Evolutionary conservation across 2,797 vertebrate species (phyloP).

Genomic region (Periparus ater): DNA sequence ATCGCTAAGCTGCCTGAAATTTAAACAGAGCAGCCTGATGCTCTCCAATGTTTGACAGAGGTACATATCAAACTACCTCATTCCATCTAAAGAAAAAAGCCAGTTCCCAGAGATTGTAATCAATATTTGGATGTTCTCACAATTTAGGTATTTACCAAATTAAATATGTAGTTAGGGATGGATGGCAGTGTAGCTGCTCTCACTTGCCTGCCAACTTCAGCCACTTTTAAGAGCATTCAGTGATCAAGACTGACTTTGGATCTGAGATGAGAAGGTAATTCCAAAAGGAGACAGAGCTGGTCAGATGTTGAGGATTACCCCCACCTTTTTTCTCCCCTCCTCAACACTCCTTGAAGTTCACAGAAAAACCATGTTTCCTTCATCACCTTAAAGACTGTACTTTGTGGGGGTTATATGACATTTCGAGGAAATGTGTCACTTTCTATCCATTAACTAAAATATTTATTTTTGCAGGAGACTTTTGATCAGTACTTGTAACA

Average conservation of each 20-base stretch:
- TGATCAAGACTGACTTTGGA: neutral
- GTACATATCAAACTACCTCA: neutral
- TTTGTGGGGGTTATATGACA: neutral
- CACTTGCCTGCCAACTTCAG: neutral
- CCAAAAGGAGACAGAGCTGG: neutral
- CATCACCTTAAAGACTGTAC: neutral
- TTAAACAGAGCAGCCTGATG: neutral
- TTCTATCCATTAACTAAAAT: neutral
- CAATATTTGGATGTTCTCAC: neutral
- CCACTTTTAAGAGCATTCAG: neutral
- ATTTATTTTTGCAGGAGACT: neutral
- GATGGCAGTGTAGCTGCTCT: neutral
- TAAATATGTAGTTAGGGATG: neutral
- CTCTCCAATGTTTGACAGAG: neutral
- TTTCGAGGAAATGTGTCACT: rapidly evolving
- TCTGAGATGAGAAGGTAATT: neutral
- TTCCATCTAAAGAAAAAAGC: neutral
- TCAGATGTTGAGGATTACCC: neutral
- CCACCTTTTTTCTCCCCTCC: neutral
- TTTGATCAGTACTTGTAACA: neutral
- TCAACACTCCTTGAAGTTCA: neutral
- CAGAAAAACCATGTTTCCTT: neutral
- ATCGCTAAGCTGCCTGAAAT: neutral
- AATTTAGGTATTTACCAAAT: neutral
- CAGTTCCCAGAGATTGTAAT: neutral